Conservation (phyloP, 2,797 vertebrate species). For the Crotalus adamanteus region DNA sequence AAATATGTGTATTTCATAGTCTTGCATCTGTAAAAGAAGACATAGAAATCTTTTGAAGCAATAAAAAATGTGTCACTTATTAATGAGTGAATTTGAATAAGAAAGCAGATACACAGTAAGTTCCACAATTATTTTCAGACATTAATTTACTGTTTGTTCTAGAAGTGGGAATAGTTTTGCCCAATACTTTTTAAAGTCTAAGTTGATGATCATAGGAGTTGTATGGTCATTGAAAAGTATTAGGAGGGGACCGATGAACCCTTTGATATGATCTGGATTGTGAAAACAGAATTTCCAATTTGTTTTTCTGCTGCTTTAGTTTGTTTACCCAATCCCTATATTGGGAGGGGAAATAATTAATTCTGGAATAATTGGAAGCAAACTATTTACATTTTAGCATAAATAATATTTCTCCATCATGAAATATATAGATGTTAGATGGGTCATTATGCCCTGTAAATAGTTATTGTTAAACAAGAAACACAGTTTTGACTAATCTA, state of each 20-base stretch:
- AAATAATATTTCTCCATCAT: not conserved
- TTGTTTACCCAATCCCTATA: not conserved
- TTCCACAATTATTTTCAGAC: not conserved
- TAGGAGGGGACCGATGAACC: not conserved
- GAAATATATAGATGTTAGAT: not conserved
- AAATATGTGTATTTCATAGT: not conserved
- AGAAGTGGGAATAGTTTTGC: not conserved
- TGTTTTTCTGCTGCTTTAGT: not conserved
- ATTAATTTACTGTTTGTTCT: not conserved
- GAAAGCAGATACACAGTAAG: not conserved
- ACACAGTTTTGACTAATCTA: not conserved
- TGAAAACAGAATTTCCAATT: not conserved
- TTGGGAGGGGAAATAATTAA: not conserved
- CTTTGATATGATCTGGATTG: not conserved
- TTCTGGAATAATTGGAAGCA: not conserved
- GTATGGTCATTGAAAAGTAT: not conserved
- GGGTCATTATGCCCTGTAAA: not conserved
- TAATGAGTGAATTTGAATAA: not conserved
- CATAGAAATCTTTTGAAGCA: not conserved
- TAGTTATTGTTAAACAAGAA: not conserved
- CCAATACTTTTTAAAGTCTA: not conserved
- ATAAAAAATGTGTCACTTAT: not conserved
- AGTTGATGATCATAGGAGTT: not conserved
- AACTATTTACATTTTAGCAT: not conserved
- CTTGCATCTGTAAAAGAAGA: not conserved